These are phyloP conservation scores for Perca schrenkii DNA, from an alignment of 2,113 vertebrate genomes.

Conservation along the genomic window DNA sequence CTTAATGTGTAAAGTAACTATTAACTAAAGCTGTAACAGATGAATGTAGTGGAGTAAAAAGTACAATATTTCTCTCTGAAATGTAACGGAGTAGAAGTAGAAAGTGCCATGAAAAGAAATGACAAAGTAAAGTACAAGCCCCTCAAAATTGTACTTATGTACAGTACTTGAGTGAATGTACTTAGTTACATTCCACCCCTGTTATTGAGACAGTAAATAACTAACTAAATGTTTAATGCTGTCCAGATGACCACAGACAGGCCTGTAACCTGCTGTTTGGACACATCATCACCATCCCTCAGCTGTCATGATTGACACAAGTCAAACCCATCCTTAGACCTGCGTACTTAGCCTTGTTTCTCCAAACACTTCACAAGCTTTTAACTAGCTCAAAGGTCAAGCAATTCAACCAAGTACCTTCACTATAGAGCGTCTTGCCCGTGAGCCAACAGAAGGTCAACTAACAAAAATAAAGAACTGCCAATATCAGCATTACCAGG, in stretches of 20 bases:
- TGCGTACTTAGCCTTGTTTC: neutral
- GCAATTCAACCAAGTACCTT: neutral
- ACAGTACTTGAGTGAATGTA: no score
- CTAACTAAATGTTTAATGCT: neutral
- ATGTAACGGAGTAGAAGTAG: no score
- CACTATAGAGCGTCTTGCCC: neutral
- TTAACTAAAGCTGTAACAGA: no score
- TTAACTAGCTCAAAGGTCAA: constrained; percentile 37
- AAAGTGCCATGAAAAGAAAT: no score
- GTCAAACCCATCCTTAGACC: neutral
- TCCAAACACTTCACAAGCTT: constrained; percentile 22
- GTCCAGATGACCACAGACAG: neutral
- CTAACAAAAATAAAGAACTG: neutral
- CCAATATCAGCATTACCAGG: neutral
- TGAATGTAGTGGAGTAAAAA: no score
- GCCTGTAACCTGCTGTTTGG: neutral
- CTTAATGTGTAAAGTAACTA: no score
- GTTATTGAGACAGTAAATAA: neutral
- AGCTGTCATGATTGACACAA: constrained; percentile 13
- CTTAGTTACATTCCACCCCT: no score
- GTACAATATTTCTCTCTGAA: no score
- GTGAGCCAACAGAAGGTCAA: neutral
- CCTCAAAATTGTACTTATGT: no score
- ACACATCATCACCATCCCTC: neutral
- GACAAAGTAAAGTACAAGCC: no score